These are phyloP conservation scores for Campoplex capitator DNA, from an alignment of 2,888 invertebrate species.

Conservation along the genomic window DNA sequence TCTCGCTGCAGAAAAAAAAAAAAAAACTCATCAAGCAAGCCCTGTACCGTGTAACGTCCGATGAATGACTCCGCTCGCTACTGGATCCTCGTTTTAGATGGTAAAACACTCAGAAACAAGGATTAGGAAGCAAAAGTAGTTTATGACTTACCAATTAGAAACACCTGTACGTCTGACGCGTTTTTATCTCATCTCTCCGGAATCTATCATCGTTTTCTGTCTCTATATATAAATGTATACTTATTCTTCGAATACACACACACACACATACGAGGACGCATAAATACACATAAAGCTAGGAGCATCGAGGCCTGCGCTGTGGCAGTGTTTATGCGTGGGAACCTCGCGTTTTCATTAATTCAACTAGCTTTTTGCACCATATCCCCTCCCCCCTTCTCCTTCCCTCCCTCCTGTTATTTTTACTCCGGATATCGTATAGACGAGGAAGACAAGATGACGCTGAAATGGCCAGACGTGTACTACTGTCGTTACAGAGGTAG, in stretches of 20 bases:
- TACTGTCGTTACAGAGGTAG: conserved; percentile 71
- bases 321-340: conserved; percentile 79
- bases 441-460: conserved; percentile 58
- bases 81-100: conserved; percentile 49
- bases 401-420: conserved; percentile 38
- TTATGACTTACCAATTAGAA: conserved; percentile 84
- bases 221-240: conserved; percentile 7
- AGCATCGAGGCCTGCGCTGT: conserved; percentile 34
- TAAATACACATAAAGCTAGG: conserved; percentile 11
- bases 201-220: conserved; percentile 58
- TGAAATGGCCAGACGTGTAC: conserved; percentile 66
- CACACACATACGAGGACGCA: conserved; percentile 27
- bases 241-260: conserved; percentile 31
- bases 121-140: conserved; percentile 76
- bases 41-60: conserved; percentile 30
- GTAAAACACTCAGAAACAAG: conserved; percentile 71
- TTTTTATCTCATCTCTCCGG: conserved; percentile 51
- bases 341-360: conserved; percentile 82
- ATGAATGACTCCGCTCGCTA: conserved; percentile 60
- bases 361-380: conserved; percentile 79
- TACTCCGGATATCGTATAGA: conserved; percentile 69
- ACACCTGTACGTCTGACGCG: conserved; percentile 79
- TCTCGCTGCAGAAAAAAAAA: background rate
- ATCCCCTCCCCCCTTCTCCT: no score
- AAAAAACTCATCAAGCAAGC: conserved; percentile 38